Base-by-base conservation (phyloP, 2,797 vertebrate genomes). In the Thamnophis elegans region DNA sequence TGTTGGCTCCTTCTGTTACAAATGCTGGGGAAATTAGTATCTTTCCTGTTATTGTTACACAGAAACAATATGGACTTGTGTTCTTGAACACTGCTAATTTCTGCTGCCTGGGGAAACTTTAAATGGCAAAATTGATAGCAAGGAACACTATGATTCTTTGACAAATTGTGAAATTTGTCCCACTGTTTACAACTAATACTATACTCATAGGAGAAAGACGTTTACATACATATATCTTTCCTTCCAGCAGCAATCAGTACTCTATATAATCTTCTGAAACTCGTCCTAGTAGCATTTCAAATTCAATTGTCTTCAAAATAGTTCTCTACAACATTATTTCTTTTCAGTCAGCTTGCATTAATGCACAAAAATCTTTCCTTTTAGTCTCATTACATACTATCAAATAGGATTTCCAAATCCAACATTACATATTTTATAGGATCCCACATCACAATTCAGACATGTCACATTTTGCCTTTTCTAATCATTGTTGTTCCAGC, bases 1-100 rank as follows among this genome's bases (percentile, higher is more conserved):
- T 25, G 68, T 90, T 93, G 55, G n/a, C 51, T 88, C 51, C 65
- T 85, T 55, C 47, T 90, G 65, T 85, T 92, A 89, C 25, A 18
- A 92, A 88, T n/a, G 60, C 32, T 65, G 22, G 51, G 20, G 89
- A 91, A 92, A 90, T 92, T 68, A 60, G n/a, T 36, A 4, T 28
- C 5, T 93, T 91, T 89, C 47, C 88, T 11, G 6, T 89, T n/a
- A 60, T 42, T 90, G 65, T 47, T 88, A 90, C 54, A 90, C 26
- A 9, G 14, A 88, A 92, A 90, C 53, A 93, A 60, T 89, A 73
- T 82, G n/a, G 59, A 36, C 36, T 59, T 47, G 28, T 51, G 2
- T 60, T 90, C 32, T 85, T 51, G 47, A 62, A 51, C 56, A 92
- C 25, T 55, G 53, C 56, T 88, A 32, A 25, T 28, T 73, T 87